Evolutionary conservation across 2,888 invertebrate species (phyloP).

Genomic region (Agrotis ipsilon): DNA sequence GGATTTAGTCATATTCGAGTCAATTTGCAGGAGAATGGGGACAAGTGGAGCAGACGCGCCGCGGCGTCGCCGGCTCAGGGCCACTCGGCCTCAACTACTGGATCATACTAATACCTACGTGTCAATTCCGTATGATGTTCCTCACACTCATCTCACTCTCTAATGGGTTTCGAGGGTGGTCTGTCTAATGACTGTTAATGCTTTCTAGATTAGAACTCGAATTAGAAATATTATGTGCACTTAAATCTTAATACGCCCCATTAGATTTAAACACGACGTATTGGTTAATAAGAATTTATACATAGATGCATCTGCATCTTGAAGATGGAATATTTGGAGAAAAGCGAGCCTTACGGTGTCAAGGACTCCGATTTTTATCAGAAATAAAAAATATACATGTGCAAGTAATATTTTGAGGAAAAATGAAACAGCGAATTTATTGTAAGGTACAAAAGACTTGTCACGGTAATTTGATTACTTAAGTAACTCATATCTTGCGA

Average conservation of each 20-base stretch:
- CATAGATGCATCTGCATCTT: slow-evolving; percentile 14
- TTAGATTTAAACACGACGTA: slow-evolving; percentile 35
- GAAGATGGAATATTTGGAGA: slow-evolving; percentile 26
- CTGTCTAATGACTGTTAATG: slow-evolving; percentile 65
- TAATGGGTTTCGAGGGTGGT: slow-evolving; percentile 73
- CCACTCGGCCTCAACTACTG: slow-evolving; percentile 60
- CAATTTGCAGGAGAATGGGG: slow-evolving; percentile 86
- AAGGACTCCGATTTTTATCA: slow-evolving; percentile 49
- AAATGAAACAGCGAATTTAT: slow-evolving; percentile 34
- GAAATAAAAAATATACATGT: slow-evolving; percentile 14
- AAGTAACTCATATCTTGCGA: slow-evolving; percentile 43
- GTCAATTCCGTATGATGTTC: slow-evolving; percentile 47
- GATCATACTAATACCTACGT: slow-evolving; percentile 61
- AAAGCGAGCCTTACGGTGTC: slow-evolving; percentile 36
- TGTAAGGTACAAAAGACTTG: slow-evolving; percentile 30
- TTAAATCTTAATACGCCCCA: slow-evolving; percentile 51
- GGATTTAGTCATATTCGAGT: slow-evolving; percentile 86
- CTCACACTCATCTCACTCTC: slow-evolving; percentile 67
- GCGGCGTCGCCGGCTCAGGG: slow-evolving; percentile 71
- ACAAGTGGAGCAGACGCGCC: slow-evolving; percentile 85
- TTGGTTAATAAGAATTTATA: slow-evolving; percentile 26
- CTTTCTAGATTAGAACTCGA: slow-evolving; percentile 60
- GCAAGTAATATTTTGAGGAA: slow-evolving; percentile 34
- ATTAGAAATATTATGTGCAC: slow-evolving; percentile 52
- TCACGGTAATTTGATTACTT: slow-evolving; percentile 49